Conservation (phyloP, 2,113 vertebrate species). For the Cariama cristata region DNA sequence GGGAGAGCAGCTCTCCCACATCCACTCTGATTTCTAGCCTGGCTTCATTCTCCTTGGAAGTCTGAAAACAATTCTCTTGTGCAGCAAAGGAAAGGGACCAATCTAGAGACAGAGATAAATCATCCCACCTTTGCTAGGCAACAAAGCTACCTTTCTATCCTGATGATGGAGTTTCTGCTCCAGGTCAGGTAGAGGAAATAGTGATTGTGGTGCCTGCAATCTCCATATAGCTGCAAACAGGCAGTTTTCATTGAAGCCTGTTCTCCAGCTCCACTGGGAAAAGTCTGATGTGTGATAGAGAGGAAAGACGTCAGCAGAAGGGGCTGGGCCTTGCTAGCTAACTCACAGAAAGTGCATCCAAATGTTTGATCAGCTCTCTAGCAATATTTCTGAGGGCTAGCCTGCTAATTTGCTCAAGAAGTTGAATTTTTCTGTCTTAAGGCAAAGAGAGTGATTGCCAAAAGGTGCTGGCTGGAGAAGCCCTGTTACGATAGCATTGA, state of each 20-base stretch:
- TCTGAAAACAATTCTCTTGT: constrained; percentile 35
- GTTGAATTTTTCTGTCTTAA: neutral
- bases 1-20: constrained; percentile 18
- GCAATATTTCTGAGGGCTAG: neutral
- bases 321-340: constrained; percentile 65
- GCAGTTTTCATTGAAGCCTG: constrained; percentile 71
- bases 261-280: constrained; percentile 70
- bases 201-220: constrained; percentile 27
- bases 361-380: constrained; percentile 2
- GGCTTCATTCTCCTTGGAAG: constrained; percentile 58
- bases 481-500: neutral
- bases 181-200: constrained; percentile 35
- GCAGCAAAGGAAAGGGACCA: constrained; percentile 41
- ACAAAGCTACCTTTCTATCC: constrained; percentile 39
- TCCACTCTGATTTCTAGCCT: constrained; percentile 25
- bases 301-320: constrained; percentile 77
- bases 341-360: constrained; percentile 62
- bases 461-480: neutral
- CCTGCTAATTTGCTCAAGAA: neutral
- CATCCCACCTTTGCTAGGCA: constrained; percentile 62
- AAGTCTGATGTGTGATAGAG: constrained; percentile 71
- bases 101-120: constrained; percentile 46
- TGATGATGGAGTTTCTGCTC: constrained; percentile 39
- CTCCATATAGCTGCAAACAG: constrained; percentile 62
- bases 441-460: neutral